These are phyloP conservation scores for Esox niger DNA, from an alignment of 2,113 vertebrate genomes.

Conservation along the genomic window DNA sequence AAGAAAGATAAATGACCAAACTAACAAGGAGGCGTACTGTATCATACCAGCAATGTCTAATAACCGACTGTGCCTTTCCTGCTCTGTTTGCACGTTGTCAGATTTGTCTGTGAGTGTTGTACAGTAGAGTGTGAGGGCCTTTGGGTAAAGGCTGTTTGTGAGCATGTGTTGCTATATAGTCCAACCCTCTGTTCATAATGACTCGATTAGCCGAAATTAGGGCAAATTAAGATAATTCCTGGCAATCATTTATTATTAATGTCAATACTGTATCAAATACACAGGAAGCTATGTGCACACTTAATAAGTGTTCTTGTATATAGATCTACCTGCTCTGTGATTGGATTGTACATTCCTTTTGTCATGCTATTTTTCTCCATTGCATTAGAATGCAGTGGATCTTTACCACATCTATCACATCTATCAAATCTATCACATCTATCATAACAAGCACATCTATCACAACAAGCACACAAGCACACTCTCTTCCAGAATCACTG, in stretches of 20 bases:
- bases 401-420: neutral
- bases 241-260: neutral
- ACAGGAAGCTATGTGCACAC: neutral
- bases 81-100: neutral
- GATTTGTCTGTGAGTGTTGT: neutral
- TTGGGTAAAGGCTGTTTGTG: neutral
- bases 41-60: neutral
- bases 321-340: neutral
- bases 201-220: neutral
- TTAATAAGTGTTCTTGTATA: neutral
- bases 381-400: neutral
- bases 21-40: neutral
- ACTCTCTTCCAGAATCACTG: no score
- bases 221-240: neutral
- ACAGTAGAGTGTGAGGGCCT: neutral
- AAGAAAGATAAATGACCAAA: neutral
- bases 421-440: no score
- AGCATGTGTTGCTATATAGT: neutral
- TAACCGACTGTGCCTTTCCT: neutral
- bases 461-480: neutral
- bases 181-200: neutral
- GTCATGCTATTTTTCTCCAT: neutral
- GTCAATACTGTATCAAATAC: conserved; percentile 1
- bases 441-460: neutral
- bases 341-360: neutral